A percentile compares a stretch with the other conserved stretches of the same genome.
Conservation (phyloP, 1,140 invertebrate genomes). For the Cylas formicarius region DNA sequence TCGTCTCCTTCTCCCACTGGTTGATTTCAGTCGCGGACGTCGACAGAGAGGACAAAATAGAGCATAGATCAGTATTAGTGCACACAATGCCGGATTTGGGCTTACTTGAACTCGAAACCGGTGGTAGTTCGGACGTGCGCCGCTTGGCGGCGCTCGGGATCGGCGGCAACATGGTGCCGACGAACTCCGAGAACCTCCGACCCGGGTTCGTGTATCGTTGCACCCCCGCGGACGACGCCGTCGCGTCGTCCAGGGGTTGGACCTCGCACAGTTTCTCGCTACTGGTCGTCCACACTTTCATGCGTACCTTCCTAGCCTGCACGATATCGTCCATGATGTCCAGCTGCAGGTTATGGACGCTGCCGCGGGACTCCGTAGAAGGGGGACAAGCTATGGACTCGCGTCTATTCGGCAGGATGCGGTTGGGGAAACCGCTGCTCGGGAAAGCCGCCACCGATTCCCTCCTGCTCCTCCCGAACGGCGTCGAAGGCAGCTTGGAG, state of each 20-base stretch:
- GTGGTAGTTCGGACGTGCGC: slow-evolving; percentile 60
- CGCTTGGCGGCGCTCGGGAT: slow-evolving; percentile 47
- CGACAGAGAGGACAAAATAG: slow-evolving; percentile 69
- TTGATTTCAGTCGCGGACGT: slow-evolving; percentile 74
- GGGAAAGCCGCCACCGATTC: slow-evolving; percentile 74
- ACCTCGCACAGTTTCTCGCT: slow-evolving; percentile 74
- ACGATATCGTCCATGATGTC: slow-evolving; percentile 84
- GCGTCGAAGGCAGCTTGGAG: slow-evolving; percentile 62
- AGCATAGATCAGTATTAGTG: slow-evolving; percentile 70
- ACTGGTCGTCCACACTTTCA: slow-evolving; percentile 76
- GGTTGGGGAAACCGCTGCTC: slow-evolving; percentile 32
- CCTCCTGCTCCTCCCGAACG: slow-evolving; percentile 66
- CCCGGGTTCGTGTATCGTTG: slow-evolving; percentile 48
- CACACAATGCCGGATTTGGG: slow-evolving; percentile 57
- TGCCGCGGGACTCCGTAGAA: slow-evolving; percentile 59
- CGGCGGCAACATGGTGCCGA: slow-evolving; percentile 48
- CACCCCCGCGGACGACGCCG: slow-evolving; percentile 46
- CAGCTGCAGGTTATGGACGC: slow-evolving; percentile 70
- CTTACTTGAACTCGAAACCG: slow-evolving; percentile 35
- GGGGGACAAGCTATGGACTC: slow-evolving; percentile 53
- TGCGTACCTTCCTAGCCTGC: slow-evolving; percentile 68
- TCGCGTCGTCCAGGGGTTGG: slow-evolving; percentile 60
- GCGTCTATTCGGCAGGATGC: slow-evolving; percentile 42
- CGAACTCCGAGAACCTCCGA: slow-evolving; percentile 66
- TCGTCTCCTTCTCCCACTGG: slow-evolving; percentile 45